Evolutionary conservation across 2,888 invertebrate species (phyloP), one percentile per base, ranked within the genome.

Genomic region (Strigamia transsilvanica): DNA sequence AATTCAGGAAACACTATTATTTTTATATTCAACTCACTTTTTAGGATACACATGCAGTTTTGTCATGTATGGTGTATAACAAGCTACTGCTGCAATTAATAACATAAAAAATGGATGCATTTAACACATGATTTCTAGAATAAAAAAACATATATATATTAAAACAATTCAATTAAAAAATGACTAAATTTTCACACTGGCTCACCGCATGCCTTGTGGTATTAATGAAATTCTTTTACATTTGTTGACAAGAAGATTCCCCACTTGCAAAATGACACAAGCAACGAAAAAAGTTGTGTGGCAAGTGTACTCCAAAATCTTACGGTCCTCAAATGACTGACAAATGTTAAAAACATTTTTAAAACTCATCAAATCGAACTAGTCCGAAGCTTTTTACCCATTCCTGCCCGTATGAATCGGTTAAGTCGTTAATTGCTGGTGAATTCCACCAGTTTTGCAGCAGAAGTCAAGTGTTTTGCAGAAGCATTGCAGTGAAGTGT

Each of bases 61-160:
- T 82, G 86, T 87, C 84, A 89, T 86, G 82, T 88, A 88, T 51
- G 88, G 88, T 84, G 87, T 87, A 84, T 89, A 88, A 84, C 87
- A 87, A 83, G 89, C 86, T 85, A 88, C 88, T 82, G 87, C 87
- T 82, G 88, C 88, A 56, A 89, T 85, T 38, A 85, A 85, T 32
- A 88, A 88, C 84, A 89, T 89, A 85, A 89, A 87, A 61, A 7
- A 89, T 84, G 80, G 88, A 88, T 84, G 97, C 97, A 91, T 98
- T 98, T 88, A 89, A 85, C 77, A 34, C 32, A 13, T 27, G 34
- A 61, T 77, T 82, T n/a, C 78, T 61, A 13, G 12, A 78, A 66
- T 27, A 3, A 18, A 82, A 66, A 23, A 80, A 38, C 6, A 34
- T 9, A 38, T 0, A 38, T 5, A 38, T n/a, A 38, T 38, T 38